Conservation (phyloP, 2,113 vertebrate genomes). For the Prunella himalayana region DNA sequence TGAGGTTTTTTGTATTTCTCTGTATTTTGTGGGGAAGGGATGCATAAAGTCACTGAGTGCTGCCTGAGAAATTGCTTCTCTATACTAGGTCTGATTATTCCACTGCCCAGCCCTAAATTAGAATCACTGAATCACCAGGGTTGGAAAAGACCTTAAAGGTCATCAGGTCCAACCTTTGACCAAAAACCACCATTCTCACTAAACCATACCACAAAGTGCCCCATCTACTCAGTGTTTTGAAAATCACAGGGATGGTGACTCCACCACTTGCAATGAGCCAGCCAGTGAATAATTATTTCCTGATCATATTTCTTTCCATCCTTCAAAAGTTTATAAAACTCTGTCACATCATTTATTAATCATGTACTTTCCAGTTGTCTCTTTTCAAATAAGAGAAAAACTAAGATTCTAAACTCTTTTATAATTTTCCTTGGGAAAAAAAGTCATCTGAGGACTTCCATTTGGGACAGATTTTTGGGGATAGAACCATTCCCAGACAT, state of each 20-base stretch:
- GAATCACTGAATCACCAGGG: neutral
- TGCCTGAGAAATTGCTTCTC: neutral
- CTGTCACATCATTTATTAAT: neutral
- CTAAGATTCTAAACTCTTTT: neutral
- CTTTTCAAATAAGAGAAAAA: neutral
- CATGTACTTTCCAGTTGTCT: neutral
- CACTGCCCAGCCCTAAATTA: neutral
- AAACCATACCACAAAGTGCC: neutral
- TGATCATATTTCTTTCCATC: neutral
- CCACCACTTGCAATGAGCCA: neutral
- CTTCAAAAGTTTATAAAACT: neutral
- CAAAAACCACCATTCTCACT: neutral
- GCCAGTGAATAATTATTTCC: neutral
- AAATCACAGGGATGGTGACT: neutral
- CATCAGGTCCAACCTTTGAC: neutral
- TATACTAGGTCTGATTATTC: neutral
- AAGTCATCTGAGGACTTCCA: neutral
- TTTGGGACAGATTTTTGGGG: neutral
- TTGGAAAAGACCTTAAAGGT: neutral
- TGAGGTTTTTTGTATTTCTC: neutral
- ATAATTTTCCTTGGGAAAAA: neutral
- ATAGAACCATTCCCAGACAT: neutral
- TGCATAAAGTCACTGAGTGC: neutral
- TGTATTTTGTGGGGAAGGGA: neutral
- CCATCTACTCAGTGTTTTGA: fast-evolving